Percentiles rank a stretch among this genome's conserved stretches.
phyloP scores from a whole-genome alignment of 2,888 invertebrate species.

The Drosophila macrospina region DNA sequence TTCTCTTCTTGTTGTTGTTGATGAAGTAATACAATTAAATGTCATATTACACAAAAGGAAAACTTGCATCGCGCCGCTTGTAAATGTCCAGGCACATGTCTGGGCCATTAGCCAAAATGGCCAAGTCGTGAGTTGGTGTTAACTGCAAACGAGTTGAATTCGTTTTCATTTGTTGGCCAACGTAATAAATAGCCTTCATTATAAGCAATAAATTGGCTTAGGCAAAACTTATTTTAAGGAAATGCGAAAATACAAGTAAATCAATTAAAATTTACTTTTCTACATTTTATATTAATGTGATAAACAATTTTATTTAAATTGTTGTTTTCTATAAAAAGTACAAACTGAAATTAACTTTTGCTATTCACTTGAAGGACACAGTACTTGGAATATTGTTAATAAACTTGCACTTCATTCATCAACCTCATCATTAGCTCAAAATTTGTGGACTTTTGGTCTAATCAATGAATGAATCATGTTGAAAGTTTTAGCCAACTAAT shows the following conservation, averaged over 20 bases:
- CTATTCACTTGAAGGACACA: slow-evolving; percentile 7
- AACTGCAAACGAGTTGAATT: slow-evolving; percentile 64
- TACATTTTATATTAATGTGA: background rate
- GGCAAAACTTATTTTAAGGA: background rate
- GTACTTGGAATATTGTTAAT: slow-evolving; percentile 33
- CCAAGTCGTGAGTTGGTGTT: slow-evolving; percentile 73
- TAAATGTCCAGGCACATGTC: slow-evolving; percentile 56
- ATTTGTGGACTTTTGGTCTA: slow-evolving; percentile 53
- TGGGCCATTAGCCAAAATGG: slow-evolving; percentile 68
- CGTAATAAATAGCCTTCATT: slow-evolving; percentile 49
- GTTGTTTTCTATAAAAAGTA: background rate
- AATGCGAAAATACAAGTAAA: background rate
- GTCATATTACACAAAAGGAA: slow-evolving; percentile 56
- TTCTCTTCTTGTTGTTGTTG: slow-evolving; percentile 18
- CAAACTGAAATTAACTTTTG: background rate
- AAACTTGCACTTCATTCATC: slow-evolving; percentile 58
- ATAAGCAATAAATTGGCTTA: slow-evolving; percentile 34
- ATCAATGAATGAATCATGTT: slow-evolving; percentile 68
- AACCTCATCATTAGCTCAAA: slow-evolving; percentile 60
- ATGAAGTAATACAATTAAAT: slow-evolving; percentile 74
- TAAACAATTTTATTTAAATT: background rate
- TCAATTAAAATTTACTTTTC: background rate
- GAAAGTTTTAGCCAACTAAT: slow-evolving; percentile 66
- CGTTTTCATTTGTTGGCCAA: slow-evolving; percentile 60
- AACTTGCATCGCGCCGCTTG: slow-evolving; percentile 31